Evolutionary conservation across 2,888 invertebrate species (phyloP), one percentile per base, ranked within the genome.

Genomic region (Dryomyza anilis): DNA sequence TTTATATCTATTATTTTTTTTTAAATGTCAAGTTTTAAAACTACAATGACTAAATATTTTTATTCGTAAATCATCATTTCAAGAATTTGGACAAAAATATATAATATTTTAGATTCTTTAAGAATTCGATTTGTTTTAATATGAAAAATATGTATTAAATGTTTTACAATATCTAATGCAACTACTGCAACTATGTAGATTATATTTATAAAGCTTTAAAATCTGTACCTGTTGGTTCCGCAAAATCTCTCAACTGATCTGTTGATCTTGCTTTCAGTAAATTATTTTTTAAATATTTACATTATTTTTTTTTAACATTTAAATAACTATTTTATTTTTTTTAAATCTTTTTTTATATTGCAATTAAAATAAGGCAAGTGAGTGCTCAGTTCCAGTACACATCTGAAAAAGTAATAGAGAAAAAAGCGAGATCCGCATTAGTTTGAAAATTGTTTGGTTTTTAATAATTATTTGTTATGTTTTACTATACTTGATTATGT

Each of bases 201-300:
- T n/a, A n/a, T n/a, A n/a, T n/a, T n/a, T n/a, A n/a, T n/a, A n/a
- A n/a, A n/a, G n/a, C n/a, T 25, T 5, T 27, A 7, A 3, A 14
- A 50, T 25, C 23, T 50, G 50, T 61, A 61, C 61, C 61, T 61
- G 61, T 61, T 61, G 61, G 52, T 61, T 61, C 61, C 53, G 53
- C 61, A 61, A 61, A 61, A 61, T 61, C 53, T 61, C 53, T 61
- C 43, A 23, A 43, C 21, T 59, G 59, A 48, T 33, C 52, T 61
- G 29, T 39, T 29, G 10, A 19, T 29, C 6, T 57, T 16, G 30
- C 3, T 59, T 46, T 21, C 39, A 33, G n/a, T 43, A n/a, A 46
- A 57, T 21, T 33, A 43, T 29, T 33, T 45, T 58, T 58, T 21
- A 50, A 21, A 19, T 21, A 21, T 50, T 50, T 12, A 50, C 48